Evolutionary conservation across 2,797 vertebrate genomes (phyloP).

Genomic region (Agapornis canus): DNA sequence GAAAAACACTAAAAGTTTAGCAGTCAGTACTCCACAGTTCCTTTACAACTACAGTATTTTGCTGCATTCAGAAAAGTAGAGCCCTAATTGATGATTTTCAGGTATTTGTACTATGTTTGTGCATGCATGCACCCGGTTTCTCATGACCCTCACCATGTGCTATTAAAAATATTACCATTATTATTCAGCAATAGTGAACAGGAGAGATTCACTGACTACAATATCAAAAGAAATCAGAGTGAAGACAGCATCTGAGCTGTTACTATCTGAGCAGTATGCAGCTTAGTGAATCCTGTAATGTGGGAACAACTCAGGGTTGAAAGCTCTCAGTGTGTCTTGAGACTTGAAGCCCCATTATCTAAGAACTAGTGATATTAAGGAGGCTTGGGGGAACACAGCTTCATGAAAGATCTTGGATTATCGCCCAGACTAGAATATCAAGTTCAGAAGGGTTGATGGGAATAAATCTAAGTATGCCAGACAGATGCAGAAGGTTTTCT

Average conservation of each 20-base stretch:
- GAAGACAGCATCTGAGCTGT: background rate
- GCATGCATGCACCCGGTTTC: background rate
- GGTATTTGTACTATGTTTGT: background rate
- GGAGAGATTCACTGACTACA: background rate
- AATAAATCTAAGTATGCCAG: slow-evolving; percentile 19
- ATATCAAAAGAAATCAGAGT: background rate
- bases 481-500: slow-evolving; percentile 6
- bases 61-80: background rate
- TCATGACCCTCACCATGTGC: background rate
- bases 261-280: background rate
- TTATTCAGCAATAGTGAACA: background rate
- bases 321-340: background rate
- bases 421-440: background rate
- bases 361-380: background rate
- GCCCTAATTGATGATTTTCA: background rate
- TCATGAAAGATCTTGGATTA: slow-evolving; percentile 20
- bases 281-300: background rate
- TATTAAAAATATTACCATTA: background rate
- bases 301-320: background rate
- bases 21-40: background rate
- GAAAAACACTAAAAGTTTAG: background rate
- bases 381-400: background rate
- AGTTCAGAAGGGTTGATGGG: background rate
- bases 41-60: background rate
- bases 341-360: background rate